Base-by-base conservation (phyloP, 2,888 invertebrate genomes). In the Notodonta ziczac region DNA sequence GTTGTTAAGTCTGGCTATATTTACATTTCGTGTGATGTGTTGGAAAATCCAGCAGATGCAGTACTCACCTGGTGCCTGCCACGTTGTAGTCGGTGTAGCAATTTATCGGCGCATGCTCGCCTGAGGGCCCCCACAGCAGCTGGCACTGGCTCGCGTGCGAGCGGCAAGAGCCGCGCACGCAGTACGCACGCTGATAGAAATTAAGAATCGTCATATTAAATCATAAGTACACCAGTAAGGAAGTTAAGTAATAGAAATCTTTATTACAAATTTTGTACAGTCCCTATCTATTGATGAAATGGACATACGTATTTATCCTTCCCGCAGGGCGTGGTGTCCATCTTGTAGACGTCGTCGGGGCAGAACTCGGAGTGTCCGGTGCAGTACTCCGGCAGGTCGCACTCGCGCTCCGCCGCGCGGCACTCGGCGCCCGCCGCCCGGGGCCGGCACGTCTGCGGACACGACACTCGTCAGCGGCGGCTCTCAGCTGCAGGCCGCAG, bases 311-410 rank as follows among this genome's bases (percentile, higher is more conserved):
- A 95, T 50, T 96, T 96, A 60, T 93, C 52, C 13, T 65, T 94
- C 60, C 96, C 96, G 84, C 99, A 99, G 0, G 94, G 89, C 74
- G 96, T 96, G 0, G 98, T 97, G 89, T 99, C 97, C 90, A 98
- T 96, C 82, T 98, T 97, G 91, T 95, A 97, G 2, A 98, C 97
- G 89, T 99, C 98, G 3, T 91, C 88, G 0, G 99, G 99, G 83
- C 99, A 99, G 86, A 96, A 98, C 85, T 99, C 98, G 0, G 97
- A 97, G 70, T 97, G 95, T 0, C 99, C 99, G 0, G 97, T 97
- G 86, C 99, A 99, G 88, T 95, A 98, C 89, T 99, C 99, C 0
- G 99, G 97, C 66, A 99, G 90, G 90, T 99, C 99, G 90, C 99
- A 99, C 84, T 98, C 98, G 72, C 97, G 97, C 61, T 96, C 95